phyloP scores from a whole-genome alignment of 2,797 vertebrate genomes.

The Poecilia velifera region DNA sequence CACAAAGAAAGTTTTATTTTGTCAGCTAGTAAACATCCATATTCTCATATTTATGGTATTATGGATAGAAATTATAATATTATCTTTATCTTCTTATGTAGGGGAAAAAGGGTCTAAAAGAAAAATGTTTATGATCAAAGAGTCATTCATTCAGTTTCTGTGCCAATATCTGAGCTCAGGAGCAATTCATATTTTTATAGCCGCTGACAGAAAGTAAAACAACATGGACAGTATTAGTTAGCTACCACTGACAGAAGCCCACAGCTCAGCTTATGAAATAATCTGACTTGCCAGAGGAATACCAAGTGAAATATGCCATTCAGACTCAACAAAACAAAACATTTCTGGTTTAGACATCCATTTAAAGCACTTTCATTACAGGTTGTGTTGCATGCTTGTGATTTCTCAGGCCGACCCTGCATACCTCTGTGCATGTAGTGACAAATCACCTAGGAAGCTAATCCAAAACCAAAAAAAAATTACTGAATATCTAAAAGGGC shows the following conservation, averaged over 20 bases:
- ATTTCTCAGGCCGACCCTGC: constrained; percentile 45
- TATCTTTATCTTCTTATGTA: background rate
- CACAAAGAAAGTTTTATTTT: background rate
- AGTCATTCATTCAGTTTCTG: constrained; percentile 10
- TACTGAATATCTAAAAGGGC: constrained; percentile 18
- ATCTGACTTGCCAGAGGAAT: background rate
- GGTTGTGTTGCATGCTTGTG: constrained; percentile 15
- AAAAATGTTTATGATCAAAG: background rate
- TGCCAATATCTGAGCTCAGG: constrained; percentile 20
- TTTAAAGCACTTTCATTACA: background rate
- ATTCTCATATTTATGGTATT: background rate
- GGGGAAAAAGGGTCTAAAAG: background rate
- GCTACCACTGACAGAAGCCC: constrained; percentile 32
- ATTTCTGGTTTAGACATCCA: background rate
- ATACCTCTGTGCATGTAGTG: constrained; percentile 67
- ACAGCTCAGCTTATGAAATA: constrained; percentile 12
- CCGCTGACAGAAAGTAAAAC: constrained; percentile 25
- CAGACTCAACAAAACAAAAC: constrained; percentile 3
- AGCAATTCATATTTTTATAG: constrained; percentile 43
- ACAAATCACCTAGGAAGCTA: constrained; percentile 66
- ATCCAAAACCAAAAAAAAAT: constrained; percentile 60
- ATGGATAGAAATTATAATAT: background rate
- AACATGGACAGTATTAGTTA: constrained; percentile 21
- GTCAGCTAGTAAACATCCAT: background rate
- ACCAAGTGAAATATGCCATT: background rate